Conservation (phyloP, 2,888 invertebrate genomes). For the Drosophila demipolita region DNA sequence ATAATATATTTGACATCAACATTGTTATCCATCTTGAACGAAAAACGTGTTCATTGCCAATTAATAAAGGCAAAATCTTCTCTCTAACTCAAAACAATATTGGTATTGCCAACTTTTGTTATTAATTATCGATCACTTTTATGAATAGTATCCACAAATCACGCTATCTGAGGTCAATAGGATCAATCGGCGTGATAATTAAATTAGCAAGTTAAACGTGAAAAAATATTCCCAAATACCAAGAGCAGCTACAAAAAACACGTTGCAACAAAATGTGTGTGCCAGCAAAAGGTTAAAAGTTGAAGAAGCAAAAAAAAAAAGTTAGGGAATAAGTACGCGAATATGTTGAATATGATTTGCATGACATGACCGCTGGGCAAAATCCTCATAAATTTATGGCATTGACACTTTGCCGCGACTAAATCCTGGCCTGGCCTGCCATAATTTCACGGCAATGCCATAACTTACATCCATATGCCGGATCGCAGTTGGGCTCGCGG, state of each 20-base stretch:
- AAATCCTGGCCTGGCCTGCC: slow-evolving; percentile 67
- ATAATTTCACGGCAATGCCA: slow-evolving; percentile 63
- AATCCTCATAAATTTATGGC: slow-evolving; percentile 78
- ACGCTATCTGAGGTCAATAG: not conserved
- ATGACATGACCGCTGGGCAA: slow-evolving; percentile 67
- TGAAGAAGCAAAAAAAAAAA: slow-evolving; percentile 29
- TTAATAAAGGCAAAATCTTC: not conserved
- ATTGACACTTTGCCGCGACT: slow-evolving; percentile 73
- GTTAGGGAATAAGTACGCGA: slow-evolving; percentile 11
- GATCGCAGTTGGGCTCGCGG: slow-evolving; percentile 28
- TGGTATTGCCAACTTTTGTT: not conserved
- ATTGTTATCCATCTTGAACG: not conserved
- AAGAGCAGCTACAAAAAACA: not conserved
- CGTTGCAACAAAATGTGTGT: slow-evolving; percentile 3
- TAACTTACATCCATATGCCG: slow-evolving; percentile 58
- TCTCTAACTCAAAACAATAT: not conserved
- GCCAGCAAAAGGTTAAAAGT: slow-evolving; percentile 41
- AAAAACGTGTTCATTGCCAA: not conserved
- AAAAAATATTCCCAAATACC: not conserved
- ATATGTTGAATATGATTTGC: slow-evolving; percentile 37
- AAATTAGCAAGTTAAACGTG: slow-evolving; percentile 5
- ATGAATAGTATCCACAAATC: not conserved
- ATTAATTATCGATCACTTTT: not conserved
- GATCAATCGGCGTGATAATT: slow-evolving; percentile 2
- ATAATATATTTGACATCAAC: not conserved